Conservation (phyloP, 2,797 vertebrate species). For the Dromococcyx pavoninus region DNA sequence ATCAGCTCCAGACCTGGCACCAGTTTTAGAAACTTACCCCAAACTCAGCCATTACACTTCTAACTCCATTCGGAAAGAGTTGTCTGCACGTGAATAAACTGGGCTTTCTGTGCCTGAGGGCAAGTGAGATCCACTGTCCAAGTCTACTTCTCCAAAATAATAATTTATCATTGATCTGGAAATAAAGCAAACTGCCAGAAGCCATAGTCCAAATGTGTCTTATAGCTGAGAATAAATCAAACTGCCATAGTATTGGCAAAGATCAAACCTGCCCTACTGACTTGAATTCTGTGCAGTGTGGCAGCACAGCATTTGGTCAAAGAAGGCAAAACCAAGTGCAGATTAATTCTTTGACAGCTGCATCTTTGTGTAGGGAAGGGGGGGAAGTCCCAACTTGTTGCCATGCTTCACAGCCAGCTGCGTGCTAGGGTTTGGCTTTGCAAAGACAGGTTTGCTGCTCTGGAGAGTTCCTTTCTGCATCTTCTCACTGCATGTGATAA, state of each 20-base stretch:
- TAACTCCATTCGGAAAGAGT: background rate
- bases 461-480: background rate
- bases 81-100: background rate
- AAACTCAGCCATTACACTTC: background rate
- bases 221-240: slow-evolving; percentile 55
- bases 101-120: background rate
- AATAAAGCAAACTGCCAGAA: slow-evolving; percentile 11
- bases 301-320: slow-evolving; percentile 40
- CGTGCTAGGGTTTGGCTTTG: background rate
- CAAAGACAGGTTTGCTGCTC: background rate
- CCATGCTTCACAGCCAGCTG: background rate
- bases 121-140: background rate
- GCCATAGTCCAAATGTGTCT: background rate
- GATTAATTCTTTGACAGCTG: slow-evolving; percentile 21
- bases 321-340: background rate
- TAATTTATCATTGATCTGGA: slow-evolving; percentile 30
- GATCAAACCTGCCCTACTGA: slow-evolving; percentile 14
- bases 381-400: background rate
- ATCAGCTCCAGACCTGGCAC: background rate
- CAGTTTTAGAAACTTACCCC: background rate
- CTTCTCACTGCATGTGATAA: background rate
- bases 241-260: slow-evolving; percentile 27
- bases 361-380: background rate
- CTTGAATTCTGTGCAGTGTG: slow-evolving; percentile 22
- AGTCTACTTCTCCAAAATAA: background rate